phyloP scores from a whole-genome alignment of 2,797 vertebrate genomes.

The Myiothlypis coronata region DNA sequence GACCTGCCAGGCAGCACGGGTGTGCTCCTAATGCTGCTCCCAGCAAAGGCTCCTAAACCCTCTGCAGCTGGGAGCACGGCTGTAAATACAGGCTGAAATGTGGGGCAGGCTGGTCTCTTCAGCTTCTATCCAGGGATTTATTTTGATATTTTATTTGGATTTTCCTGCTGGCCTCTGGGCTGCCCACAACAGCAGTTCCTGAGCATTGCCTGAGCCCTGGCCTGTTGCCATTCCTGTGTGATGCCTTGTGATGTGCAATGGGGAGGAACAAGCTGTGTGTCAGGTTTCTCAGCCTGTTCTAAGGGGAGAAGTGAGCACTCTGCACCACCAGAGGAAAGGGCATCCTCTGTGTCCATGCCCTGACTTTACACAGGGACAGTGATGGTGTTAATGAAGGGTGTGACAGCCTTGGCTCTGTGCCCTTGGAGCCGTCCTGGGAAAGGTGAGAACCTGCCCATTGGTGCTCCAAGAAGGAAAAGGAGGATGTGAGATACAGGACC shows the following conservation, averaged over 20 bases:
- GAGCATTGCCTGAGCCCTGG: fast-evolving
- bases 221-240: neutral
- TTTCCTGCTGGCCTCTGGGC: neutral
- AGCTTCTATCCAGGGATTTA: neutral
- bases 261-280: neutral
- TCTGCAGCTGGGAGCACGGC: neutral
- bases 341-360: fast-evolving
- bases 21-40: fast-evolving
- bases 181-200: fast-evolving
- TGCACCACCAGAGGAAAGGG: neutral
- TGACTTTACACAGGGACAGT: fast-evolving
- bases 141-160: neutral
- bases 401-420: fast-evolving
- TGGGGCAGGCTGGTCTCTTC: neutral
- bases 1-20: fast-evolving
- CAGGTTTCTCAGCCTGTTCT: fast-evolving
- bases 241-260: fast-evolving
- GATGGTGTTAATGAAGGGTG: fast-evolving
- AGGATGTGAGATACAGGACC: fast-evolving
- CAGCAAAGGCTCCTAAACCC: fast-evolving
- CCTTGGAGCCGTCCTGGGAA: neutral
- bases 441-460: neutral
- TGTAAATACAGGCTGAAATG: fast-evolving
- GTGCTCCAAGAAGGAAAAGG: fast-evolving
- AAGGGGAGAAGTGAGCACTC: neutral